Evolutionary conservation across 2,113 vertebrate species (phyloP).

Genomic region (Pachyramphus minor): DNA sequence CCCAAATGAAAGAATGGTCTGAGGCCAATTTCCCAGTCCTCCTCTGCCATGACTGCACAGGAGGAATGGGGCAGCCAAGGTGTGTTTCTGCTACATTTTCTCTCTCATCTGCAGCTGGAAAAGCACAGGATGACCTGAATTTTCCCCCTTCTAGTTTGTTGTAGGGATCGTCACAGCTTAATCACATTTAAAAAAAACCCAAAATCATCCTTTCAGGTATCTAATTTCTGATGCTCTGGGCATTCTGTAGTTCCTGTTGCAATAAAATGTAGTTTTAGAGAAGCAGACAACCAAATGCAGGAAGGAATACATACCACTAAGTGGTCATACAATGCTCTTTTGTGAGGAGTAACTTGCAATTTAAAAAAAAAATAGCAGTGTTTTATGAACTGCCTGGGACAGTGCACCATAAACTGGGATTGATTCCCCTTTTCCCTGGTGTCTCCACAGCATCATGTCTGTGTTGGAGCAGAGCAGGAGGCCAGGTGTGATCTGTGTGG

Average conservation of each 20-base stretch:
- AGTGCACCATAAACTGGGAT: background rate
- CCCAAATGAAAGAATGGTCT: background rate
- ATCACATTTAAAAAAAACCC: background rate
- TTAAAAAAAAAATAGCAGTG: background rate
- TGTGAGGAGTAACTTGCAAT: background rate
- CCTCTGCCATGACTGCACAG: background rate
- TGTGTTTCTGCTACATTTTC: background rate
- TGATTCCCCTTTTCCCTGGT: background rate
- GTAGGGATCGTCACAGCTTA: background rate
- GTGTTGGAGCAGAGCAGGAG: background rate
- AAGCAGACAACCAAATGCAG: background rate
- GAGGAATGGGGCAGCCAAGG: background rate
- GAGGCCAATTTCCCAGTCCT: background rate
- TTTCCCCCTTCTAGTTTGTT: background rate
- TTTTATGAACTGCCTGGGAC: slow-evolving; percentile 2
- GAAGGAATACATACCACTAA: background rate
- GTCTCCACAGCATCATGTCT: background rate
- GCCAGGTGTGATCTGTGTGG: background rate
- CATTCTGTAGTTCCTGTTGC: background rate
- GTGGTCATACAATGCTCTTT: background rate
- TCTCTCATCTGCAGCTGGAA: background rate
- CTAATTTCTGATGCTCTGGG: background rate
- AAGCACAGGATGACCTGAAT: background rate
- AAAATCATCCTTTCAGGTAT: background rate
- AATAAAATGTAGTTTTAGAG: background rate